These are phyloP conservation scores for Hirtodrosophila cameraria DNA, from an alignment of 2,888 invertebrate genomes.

Conservation along the genomic window DNA sequence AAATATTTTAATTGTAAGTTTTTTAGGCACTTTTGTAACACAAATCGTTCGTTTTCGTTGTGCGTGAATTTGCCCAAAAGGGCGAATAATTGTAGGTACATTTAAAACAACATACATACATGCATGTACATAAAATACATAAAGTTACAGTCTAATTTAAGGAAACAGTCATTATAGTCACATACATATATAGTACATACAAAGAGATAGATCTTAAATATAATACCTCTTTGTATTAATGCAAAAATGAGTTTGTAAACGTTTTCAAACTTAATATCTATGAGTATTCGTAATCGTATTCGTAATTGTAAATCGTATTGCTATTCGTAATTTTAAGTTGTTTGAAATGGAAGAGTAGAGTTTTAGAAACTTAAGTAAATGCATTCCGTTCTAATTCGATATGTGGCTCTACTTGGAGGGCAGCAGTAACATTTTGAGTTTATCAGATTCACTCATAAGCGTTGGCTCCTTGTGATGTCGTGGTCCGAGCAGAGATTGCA, in stretches of 20 bases:
- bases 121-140: too few species aligned
- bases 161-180: constrained; percentile 44
- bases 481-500: constrained; percentile 74
- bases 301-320: constrained; percentile 11
- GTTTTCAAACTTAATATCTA: constrained; percentile 54
- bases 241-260: constrained; percentile 33
- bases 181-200: constrained; percentile 15
- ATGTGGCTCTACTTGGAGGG: constrained; percentile 80
- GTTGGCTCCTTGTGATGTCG: constrained; percentile 70
- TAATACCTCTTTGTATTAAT: neutral
- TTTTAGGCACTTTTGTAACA: constrained; percentile 56
- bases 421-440: constrained; percentile 84
- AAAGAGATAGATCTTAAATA: constrained; percentile 11
- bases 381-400: constrained; percentile 39
- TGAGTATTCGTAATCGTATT: constrained; percentile 61
- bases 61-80: constrained; percentile 39
- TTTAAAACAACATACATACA: constrained; percentile 60
- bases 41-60: constrained; percentile 41
- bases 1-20: constrained; percentile 52
- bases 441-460: constrained; percentile 84
- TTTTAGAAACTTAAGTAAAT: constrained; percentile 67
- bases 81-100: constrained; percentile 45
- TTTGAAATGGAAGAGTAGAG: constrained; percentile 18
- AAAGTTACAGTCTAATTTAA: constrained; percentile 33
- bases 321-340: constrained; percentile 13